Percentiles rank a stretch among this genome's conserved stretches.
Evolutionary conservation across 2,888 invertebrate genomes (phyloP).

Genomic region (Acronicta aceris): DNA sequence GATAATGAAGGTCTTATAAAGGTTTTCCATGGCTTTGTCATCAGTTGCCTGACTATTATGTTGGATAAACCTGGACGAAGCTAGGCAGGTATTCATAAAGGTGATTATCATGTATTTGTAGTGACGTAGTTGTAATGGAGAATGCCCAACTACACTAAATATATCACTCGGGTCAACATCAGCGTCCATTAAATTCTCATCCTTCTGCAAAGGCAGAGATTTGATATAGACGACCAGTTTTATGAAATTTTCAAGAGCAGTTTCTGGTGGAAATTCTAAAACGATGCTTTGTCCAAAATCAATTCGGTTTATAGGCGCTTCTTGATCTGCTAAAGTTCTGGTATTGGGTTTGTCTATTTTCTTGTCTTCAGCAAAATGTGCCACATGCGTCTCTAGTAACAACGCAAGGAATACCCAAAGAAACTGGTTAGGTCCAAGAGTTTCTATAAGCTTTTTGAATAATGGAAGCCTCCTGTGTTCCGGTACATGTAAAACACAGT

Average conservation of each 20-base stretch:
- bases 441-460: constrained; percentile 93
- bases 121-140: constrained; percentile 94
- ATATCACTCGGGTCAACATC: constrained; percentile 83
- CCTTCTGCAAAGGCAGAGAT: constrained; percentile 91
- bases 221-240: constrained; percentile 91
- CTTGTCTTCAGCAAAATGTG: constrained; percentile 86
- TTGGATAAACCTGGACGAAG: constrained; percentile 91
- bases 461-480: constrained; percentile 96
- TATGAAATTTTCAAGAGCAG: constrained; percentile 91
- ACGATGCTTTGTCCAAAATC: constrained; percentile 92
- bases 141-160: constrained; percentile 91
- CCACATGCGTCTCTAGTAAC: constrained; percentile 92
- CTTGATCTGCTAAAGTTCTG: constrained; percentile 77
- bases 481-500: constrained; percentile 97
- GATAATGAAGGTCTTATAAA: constrained; percentile 92
- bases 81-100: constrained; percentile 92
- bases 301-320: constrained; percentile 88
- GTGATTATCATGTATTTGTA: constrained; percentile 95
- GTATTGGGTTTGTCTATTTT: constrained; percentile 71
- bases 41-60: constrained; percentile 89
- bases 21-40: constrained; percentile 86
- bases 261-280: constrained; percentile 90
- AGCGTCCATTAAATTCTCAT: constrained; percentile 82
- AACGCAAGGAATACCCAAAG: constrained; percentile 93
- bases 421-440: constrained; percentile 91